Base-by-base conservation (phyloP, 2,113 vertebrate genomes). In the Emydocephalus ijimae region DNA sequence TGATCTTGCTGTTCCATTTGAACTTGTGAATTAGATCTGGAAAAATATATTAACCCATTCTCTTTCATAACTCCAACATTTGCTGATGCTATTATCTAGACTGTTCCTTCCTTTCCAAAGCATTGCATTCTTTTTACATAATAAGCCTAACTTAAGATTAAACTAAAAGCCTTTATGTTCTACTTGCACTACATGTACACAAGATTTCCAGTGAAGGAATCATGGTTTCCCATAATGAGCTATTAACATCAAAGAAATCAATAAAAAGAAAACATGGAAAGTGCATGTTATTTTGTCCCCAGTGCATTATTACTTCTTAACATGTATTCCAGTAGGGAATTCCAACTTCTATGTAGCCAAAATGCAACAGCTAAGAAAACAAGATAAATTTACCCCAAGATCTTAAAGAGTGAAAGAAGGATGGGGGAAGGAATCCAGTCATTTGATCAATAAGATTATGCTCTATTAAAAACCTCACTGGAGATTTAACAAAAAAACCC, bases 1-100 rank as follows among this genome's bases (percentile, higher is more conserved):
- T 91, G 1, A 89, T 92, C 39, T 93, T 93, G 86, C 20, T 95
- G 93, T 94, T 90, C 4, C 6, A 91, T 96, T 90, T 90, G 34
- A 91, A 57, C 91, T 0, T 23, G 50, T 88, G 87, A 95, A 91
- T 18, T 87, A 88, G 26, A 95, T 57, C 54, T 93, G 9, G 69
- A 45, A 91, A 95, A 92, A 89, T 55, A 56, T 0, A 81, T 9
- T 0, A 89, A 50, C 8, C 52, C 6, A 92, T 94, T 59, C 14
- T 48, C 11, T 95, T 95, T 87, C 8, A 2, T 89, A 95, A 87
- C 3, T 43, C 7, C 93, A 87, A 87, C 45, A 81, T 55, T 90
- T 8, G 64, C 24, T 55, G 48, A 90, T 20, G 92, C 0, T 29
- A 91, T 85, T 6, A 87, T 64, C 89, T 14, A 59, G 54, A 92